Evolutionary conservation across 2,888 invertebrate species (phyloP).

Genomic region (Lottia scabra): DNA sequence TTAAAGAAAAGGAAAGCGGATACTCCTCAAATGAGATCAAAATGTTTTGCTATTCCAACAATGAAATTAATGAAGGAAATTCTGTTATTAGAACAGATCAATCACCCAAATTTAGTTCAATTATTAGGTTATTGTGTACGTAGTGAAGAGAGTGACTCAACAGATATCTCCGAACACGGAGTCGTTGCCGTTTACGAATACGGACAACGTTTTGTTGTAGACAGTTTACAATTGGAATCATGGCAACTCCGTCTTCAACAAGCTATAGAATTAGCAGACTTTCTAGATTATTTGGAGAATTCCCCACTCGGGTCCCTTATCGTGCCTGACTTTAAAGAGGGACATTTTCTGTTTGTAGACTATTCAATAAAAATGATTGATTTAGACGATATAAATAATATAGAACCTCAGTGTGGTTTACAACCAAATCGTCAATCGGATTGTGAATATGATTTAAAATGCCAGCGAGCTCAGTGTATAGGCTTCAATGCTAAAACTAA

Average conservation of each 20-base stretch:
- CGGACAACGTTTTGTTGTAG: constrained; percentile 51
- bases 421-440: constrained; percentile 14
- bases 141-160: constrained; percentile 63
- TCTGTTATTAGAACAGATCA: constrained; percentile 56
- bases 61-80: constrained; percentile 67
- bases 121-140: constrained; percentile 64
- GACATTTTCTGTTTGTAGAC: constrained; percentile 58
- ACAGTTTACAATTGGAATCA: constrained; percentile 49
- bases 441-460: constrained; percentile 45
- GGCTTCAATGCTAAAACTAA: constrained; percentile 61
- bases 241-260: constrained; percentile 50
- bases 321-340: constrained; percentile 62
- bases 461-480: constrained; percentile 52
- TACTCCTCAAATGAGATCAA: constrained; percentile 1
- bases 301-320: constrained; percentile 64
- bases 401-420: constrained; percentile 52
- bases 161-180: constrained; percentile 61
- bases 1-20: constrained; percentile 25
- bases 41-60: constrained; percentile 58
- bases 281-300: constrained; percentile 57
- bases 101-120: constrained; percentile 56
- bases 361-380: constrained; percentile 61
- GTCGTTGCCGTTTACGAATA: constrained; percentile 61
- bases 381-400: constrained; percentile 62
- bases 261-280: constrained; percentile 54